Evolutionary conservation across 2,888 invertebrate species (phyloP).

Genomic region (Thecophora atra): DNA sequence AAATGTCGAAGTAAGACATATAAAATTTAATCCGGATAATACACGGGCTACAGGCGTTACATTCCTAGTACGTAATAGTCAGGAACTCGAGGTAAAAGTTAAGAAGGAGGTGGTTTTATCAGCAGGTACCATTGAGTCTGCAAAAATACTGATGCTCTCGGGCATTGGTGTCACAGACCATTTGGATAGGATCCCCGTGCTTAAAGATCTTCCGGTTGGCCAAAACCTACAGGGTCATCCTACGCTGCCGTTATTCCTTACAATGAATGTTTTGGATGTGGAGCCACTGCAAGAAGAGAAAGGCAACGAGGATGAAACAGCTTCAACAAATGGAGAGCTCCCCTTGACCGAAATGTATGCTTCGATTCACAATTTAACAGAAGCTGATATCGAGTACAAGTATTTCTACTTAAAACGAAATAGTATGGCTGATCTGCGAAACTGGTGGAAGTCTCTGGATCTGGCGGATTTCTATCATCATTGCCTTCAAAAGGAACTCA

Average conservation of each 20-base stretch:
- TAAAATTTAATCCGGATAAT: constrained; percentile 66
- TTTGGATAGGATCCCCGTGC: constrained; percentile 47
- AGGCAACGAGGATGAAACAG: background rate
- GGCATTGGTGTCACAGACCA: constrained; percentile 51
- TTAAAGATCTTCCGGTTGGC: constrained; percentile 68
- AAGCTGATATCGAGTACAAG: constrained; percentile 68
- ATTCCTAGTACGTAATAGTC: constrained; percentile 68
- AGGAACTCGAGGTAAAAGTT: constrained; percentile 47
- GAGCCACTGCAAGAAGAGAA: background rate
- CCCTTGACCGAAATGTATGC: constrained; percentile 70
- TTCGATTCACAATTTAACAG: constrained; percentile 62
- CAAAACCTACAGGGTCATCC: constrained; percentile 82
- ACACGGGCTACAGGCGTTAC: constrained; percentile 67
- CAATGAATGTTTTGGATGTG: constrained; percentile 52
- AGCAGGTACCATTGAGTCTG: constrained; percentile 51
- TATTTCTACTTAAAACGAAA: constrained; percentile 56
- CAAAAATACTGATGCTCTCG: constrained; percentile 55
- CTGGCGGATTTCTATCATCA: constrained; percentile 34
- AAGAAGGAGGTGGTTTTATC: constrained; percentile 53
- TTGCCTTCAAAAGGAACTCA: constrained; percentile 26
- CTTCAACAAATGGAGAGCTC: constrained; percentile 43
- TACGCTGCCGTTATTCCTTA: constrained; percentile 63
- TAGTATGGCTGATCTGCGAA: constrained; percentile 50
- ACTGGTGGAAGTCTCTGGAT: constrained; percentile 44
- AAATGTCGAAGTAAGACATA: constrained; percentile 69